Conservation (phyloP, 1,140 invertebrate species). For the Macrosteles quadrilineatus region DNA sequence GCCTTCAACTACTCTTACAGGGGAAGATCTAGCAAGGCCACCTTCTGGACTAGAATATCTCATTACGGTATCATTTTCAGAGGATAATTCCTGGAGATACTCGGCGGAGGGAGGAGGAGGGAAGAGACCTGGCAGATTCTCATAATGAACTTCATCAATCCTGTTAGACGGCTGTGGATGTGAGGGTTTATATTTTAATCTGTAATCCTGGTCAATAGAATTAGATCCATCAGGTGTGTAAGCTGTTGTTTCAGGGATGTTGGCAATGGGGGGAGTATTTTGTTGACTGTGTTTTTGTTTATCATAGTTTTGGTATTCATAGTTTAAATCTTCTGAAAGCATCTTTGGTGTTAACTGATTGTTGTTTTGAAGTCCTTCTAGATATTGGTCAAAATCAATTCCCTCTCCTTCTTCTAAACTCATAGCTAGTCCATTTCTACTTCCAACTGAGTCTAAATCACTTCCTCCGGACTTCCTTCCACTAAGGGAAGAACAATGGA, state of each 20-base stretch:
- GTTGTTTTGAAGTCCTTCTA: constrained; percentile 61
- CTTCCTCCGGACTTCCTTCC: constrained; percentile 64
- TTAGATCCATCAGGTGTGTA: not conserved
- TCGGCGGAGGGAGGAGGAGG: constrained; percentile 36
- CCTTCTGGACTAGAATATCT: constrained; percentile 19
- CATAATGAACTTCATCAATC: constrained; percentile 46
- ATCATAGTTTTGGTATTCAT: constrained; percentile 15
- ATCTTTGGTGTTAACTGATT: constrained; percentile 50
- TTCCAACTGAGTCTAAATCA: constrained; percentile 54
- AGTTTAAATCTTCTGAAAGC: constrained; percentile 49
- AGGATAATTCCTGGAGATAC: constrained; percentile 22
- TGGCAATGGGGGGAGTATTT: not conserved
- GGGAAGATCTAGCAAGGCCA: constrained; percentile 18
- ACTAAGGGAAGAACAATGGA: constrained; percentile 52
- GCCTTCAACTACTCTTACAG: constrained; percentile 42
- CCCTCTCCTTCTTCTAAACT: constrained; percentile 50
- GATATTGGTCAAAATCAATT: constrained; percentile 64
- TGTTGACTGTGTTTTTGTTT: constrained; percentile 5
- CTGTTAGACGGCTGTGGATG: constrained; percentile 25
- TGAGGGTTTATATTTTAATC: constrained; percentile 21
- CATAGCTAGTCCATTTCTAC: constrained; percentile 40
- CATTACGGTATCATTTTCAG: constrained; percentile 12
- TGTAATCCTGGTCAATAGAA: not conserved
- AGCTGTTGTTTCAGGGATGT: not conserved
- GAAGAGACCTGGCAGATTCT: constrained; percentile 42